phyloP scores from a whole-genome alignment of 2,797 vertebrate genomes.

The Cephalopachus bancanus region DNA sequence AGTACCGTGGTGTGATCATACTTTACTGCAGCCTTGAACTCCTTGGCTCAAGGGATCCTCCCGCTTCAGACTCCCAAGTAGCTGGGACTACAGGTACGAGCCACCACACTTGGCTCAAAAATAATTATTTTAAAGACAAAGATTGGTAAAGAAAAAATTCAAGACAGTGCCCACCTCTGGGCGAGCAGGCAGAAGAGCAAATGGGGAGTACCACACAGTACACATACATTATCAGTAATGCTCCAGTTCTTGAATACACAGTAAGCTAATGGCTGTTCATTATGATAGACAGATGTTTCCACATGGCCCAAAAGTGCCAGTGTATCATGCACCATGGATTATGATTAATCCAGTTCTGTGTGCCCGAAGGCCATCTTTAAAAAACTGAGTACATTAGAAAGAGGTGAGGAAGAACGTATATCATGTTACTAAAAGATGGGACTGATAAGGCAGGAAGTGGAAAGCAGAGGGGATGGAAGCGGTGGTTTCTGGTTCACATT shows the following conservation, averaged over 20 bases:
- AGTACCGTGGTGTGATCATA: neutral
- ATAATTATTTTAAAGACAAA: constrained; percentile 20
- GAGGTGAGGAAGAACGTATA: neutral
- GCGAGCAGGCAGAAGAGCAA: neutral
- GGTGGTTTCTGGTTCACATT: neutral
- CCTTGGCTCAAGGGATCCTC: neutral
- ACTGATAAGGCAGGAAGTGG: neutral
- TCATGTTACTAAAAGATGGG: neutral
- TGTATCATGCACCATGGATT: neutral
- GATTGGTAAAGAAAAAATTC: constrained; percentile 12
- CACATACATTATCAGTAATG: neutral
- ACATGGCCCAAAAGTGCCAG: neutral
- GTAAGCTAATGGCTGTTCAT: neutral
- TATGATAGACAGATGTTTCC: neutral
- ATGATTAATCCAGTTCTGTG: neutral
- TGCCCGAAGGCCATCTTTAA: neutral
- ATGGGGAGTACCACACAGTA: neutral
- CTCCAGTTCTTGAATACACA: neutral
- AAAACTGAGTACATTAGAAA: neutral
- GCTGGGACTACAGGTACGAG: neutral
- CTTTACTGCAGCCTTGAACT: neutral
- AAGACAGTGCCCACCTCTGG: neutral
- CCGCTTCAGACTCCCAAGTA: neutral
- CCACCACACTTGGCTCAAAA: neutral
- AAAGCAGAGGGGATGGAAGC: neutral